Evolutionary conservation across 2,113 vertebrate genomes (phyloP), one percentile per base, ranked within the genome.

Genomic region (Prionailurus viverrinus): DNA sequence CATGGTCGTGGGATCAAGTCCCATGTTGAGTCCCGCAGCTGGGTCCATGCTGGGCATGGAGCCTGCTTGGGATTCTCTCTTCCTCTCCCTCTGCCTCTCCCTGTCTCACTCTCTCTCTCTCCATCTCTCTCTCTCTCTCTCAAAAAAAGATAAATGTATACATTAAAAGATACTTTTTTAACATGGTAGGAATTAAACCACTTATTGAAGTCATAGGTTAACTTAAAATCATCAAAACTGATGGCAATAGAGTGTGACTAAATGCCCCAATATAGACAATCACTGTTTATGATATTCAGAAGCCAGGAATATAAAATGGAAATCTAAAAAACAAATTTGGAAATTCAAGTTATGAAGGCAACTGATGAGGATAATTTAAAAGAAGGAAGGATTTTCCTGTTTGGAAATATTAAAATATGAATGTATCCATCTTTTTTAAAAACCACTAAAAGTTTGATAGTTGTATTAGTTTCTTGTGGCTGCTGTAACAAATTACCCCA

Each of bases 291-390:
- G 79, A 71, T 76, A 69, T 69, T 85, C 12, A 93, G 83, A 96
- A 81, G 14, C 18, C n/a, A 88, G 36, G 53, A 74, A 73, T 19
- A 73, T 68, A 73, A 93, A 95, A 91, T 48, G 11, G 27, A 85
- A 91, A 80, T 13, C 48, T 73, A 41, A 78, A 90, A 80, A 39
- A 27, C 58, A 86, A 48, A 39, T 31, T 65, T 19, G 10, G 61
- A 79, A 93, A 89, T 95, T 91, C 78, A 95, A 95, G 3, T 88
- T 94, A 79, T 21, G 4, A 76, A 89, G 39, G 45, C 14, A 89
- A 68, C 13, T 36, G 33, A 83, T 63, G 3, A 33, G 6, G 18
- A 82, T 66, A 61, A 92, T 85, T 96, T 68, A 68, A 91, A 80
- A 92, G 33, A 71, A 89, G 29, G 23, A 92, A 76, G 9, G 51